Evolutionary conservation across 2,888 invertebrate species (phyloP).

Genomic region (Latrodectus elegans): DNA sequence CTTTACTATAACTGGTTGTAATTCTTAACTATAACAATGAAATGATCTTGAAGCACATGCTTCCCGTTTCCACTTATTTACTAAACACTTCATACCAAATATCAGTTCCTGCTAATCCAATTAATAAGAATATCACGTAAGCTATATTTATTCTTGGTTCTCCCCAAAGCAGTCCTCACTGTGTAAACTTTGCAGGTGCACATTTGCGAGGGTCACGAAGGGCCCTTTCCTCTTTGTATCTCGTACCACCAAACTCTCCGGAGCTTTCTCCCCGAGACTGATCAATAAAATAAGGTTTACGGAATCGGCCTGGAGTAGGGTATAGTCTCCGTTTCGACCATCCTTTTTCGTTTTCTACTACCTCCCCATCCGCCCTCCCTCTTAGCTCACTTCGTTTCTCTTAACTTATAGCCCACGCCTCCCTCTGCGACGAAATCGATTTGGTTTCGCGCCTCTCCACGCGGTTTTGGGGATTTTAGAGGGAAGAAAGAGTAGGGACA

Average conservation of each 20-base stretch:
- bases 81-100: too few relatives aligned
- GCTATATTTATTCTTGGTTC: not conserved
- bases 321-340: not conserved
- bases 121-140: not conserved
- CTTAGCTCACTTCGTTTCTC: not conserved
- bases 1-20: too few relatives aligned
- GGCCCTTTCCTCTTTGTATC: not conserved
- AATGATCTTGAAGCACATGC: too few relatives aligned
- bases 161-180: not conserved
- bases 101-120: not conserved
- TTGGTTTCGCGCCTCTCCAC: slow-evolving; percentile 10
- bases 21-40: too few relatives aligned
- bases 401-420: slow-evolving; percentile 14
- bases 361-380: not conserved
- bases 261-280: slow-evolving; percentile 23
- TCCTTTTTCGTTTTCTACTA: not conserved
- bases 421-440: slow-evolving; percentile 21
- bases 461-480: not conserved
- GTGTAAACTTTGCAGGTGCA: slow-evolving; percentile 1
- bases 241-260: slow-evolving; percentile 4
- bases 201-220: not conserved
- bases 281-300: slow-evolving; percentile 51
- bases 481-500: not conserved
- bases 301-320: not conserved
- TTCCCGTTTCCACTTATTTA: too few relatives aligned